Percentiles rank a stretch among this genome's conserved stretches.
These are phyloP conservation scores for Silurus glanis DNA, from an alignment of 2,113 vertebrate genomes.

Conservation along the genomic window DNA sequence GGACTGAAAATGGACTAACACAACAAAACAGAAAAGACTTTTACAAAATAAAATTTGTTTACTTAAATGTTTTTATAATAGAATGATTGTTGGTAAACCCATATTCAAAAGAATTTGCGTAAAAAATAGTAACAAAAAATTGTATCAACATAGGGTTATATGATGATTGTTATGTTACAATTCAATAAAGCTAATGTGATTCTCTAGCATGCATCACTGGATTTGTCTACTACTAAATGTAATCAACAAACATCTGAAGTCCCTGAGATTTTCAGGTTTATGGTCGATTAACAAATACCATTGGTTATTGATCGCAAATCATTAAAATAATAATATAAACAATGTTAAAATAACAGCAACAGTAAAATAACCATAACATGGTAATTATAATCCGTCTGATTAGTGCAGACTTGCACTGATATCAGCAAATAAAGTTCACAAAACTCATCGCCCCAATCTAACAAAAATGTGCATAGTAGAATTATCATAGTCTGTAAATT, in stretches of 20 bases:
- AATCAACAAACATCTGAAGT: conserved; percentile 32
- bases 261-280: conserved; percentile 31
- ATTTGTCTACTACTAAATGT: conserved; percentile 46
- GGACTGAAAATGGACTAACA: not conserved
- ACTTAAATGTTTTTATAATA: conserved; percentile 5
- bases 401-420: conserved; percentile 71
- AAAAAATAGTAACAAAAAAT: not conserved
- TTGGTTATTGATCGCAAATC: not conserved
- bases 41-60: not conserved
- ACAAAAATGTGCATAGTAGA: conserved; percentile 35
- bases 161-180: conserved; percentile 1
- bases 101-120: conserved; percentile 6
- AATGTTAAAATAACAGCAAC: conserved; percentile 45
- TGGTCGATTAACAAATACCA: not conserved
- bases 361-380: conserved; percentile 48
- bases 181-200: not conserved
- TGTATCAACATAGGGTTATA: not conserved
- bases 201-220: conserved; percentile 18
- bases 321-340: not conserved
- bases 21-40: not conserved
- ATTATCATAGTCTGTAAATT: conserved; percentile 11
- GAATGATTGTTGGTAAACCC: conserved; percentile 7
- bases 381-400: conserved; percentile 61
- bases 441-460: not conserved
- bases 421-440: conserved; percentile 14